A percentile compares a stretch with the other conserved stretches of the same genome.
Evolutionary conservation across 37 sponge, comb jelly and placozoan species (phyloP).

Genomic region (Dysidea cf. avara): DNA sequence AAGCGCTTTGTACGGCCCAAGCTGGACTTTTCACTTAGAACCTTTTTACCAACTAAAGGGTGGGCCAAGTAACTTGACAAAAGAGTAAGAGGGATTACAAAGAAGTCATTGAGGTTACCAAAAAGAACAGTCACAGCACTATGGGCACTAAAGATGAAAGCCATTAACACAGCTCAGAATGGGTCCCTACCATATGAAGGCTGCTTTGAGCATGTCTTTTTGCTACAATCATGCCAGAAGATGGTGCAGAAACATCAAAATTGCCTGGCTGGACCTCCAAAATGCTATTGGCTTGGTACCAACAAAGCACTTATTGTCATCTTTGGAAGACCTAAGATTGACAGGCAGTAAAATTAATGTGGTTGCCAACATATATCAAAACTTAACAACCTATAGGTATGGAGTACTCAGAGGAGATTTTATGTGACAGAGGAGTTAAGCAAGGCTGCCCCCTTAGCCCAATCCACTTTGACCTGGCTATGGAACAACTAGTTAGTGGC

Average conservation of each 20-base stretch:
- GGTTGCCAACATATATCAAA: conserved; percentile 20
- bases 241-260: conserved; percentile 10
- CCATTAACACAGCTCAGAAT: no score
- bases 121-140: conserved; percentile 14
- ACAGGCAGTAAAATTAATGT: background rate
- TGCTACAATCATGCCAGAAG: conserved; percentile 20
- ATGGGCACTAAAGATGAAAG: no score
- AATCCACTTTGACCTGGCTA: conserved; percentile 19
- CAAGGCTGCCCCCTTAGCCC: conserved; percentile 27
- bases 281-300: conserved; percentile 51
- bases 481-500: conserved; percentile 13
- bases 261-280: conserved; percentile 46
- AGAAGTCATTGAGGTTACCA: conserved; percentile 5
- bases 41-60: no score
- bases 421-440: background rate
- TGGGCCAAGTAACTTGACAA: conserved; percentile 23
- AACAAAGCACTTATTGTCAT: conserved; percentile 3
- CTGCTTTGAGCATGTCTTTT: conserved; percentile 34
- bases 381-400: background rate
- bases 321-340: conserved; percentile 13
- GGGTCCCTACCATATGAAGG: conserved; percentile 51
- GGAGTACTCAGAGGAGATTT: background rate
- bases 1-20: no score
- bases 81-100: conserved; percentile 3
- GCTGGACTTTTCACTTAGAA: no score